Conservation (phyloP, 1,140 invertebrate species). For the Alviniconcha marisindica region DNA sequence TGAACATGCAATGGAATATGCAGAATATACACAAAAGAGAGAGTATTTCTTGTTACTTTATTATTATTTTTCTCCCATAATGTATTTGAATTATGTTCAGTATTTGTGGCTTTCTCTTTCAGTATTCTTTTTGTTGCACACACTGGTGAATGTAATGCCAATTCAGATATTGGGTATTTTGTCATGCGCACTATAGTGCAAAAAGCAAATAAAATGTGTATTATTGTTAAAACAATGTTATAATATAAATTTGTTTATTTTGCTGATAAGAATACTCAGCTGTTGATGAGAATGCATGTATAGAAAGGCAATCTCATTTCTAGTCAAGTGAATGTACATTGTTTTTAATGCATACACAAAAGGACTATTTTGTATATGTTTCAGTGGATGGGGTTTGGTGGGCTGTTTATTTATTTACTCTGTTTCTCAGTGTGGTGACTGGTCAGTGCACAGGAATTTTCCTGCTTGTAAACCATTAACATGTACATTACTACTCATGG, state of each 20-base stretch:
- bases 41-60: too few relatives aligned
- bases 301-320: not conserved
- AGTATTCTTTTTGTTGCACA: not conserved
- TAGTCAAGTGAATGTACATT: slow-evolving; percentile 3
- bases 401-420: not conserved
- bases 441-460: too few relatives aligned
- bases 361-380: not conserved
- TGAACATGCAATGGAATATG: too few relatives aligned
- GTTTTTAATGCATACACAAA: too few relatives aligned
- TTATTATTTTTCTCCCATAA: too few relatives aligned
- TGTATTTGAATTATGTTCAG: not conserved
- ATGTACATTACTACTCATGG: too few relatives aligned
- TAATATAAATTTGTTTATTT: not conserved
- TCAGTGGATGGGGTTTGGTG: not conserved
- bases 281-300: not conserved
- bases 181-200: not conserved
- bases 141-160: not conserved
- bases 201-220: not conserved
- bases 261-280: slow-evolving; percentile 15
- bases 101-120: not conserved
- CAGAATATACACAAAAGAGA: too few relatives aligned
- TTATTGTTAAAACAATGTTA: not conserved
- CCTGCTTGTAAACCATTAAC: too few relatives aligned
- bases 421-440: too few relatives aligned
- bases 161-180: too few relatives aligned